Evolutionary conservation across 2,797 vertebrate genomes (phyloP), one percentile per base, ranked within the genome.

Genomic region (Pangasius macronema): DNA sequence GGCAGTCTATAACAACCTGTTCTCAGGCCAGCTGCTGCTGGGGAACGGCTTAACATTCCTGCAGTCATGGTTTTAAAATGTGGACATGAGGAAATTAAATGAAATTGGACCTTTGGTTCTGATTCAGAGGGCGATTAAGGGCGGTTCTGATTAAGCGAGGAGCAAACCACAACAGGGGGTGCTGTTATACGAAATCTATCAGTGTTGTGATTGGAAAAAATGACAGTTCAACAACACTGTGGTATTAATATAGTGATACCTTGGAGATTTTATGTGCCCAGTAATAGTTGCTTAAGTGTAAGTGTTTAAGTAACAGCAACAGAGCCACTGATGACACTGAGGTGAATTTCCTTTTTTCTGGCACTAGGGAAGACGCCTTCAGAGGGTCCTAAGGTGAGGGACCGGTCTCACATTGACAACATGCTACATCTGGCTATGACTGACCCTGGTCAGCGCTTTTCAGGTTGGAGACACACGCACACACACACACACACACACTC

Each of bases 381-480:
- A 68, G 89, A 90, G 65, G 89, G 93, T 89, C 65, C 91, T 0
- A 88, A 80, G 3, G 76, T 89, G 91, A 96, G 99, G 0, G 97
- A 99, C 92, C 96, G 97, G 75, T 95, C 96, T 91, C 99, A 99
- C 94, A 96, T 99, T 2, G 97, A 99, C 79, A 95, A 93, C 83
- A 99, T 96, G 1, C 94, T 99, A 89, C 96, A 95, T 90, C 93
- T 99, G 91, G 94, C 94, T 0, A 93, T 96, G 39, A 93, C 96
- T 49, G 97, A 97, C 84, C 96, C 96, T 0, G 93, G 96, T 0
- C 95, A 96, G 2, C 97, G 98, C 86, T 97, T 96, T 92, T 94
- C 97, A 90, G 97, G 99, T 99, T 92, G 93, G 90, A 73, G 30
- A 79, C 5, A 83, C 3, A 85, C 86, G 82, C 46, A 84, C 81